Evolutionary conservation across 2,888 invertebrate species (phyloP), one percentile per base, ranked within the genome.

Genomic region (Phyllotreta striolata): DNA sequence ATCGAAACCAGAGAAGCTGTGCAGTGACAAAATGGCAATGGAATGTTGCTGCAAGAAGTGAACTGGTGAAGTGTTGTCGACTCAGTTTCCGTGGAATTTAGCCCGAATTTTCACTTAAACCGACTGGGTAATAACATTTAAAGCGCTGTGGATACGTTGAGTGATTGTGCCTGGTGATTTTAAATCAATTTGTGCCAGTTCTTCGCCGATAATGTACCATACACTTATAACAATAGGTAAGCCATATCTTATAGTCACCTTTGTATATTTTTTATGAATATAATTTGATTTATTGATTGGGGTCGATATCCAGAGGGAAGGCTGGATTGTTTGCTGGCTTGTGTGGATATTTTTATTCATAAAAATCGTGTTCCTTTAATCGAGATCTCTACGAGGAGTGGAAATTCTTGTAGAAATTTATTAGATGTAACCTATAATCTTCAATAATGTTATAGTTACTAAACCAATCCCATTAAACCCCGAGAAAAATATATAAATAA

Each of bases 11-110:
- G 71, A 69, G 74, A 73, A 74, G 77, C 76, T 74, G 74, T 72
- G 72, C 73, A 80, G 80, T 81, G 81, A 82, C 81, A 82, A 82
- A 81, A 82, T 82, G 82, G 82, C 82, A 81, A 80, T 79, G 80
- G 80, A 81, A 80, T 81, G 81, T 80, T 77, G 79, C 75, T 75
- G 76, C 69, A 76, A 76, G 75, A 76, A 75, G 72, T 76, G 73
- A 77, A 78, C 74, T 79, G 76, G 74, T 79, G 76, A 77, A 79
- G 77, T 79, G 76, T 79, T 79, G 79, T 79, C 77, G 72, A 72
- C 72, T 74, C 67, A 74, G 13, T 76, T 77, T 66, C 70, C 71
- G 67, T 67, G 66, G 65, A 70, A 73, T 72, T 73, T 69, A 64
- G 65, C 69, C 74, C 68, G 73, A 73, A 74, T 74, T 75, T 68